These are phyloP conservation scores for Butorides virescens DNA, from an alignment of 2,113 vertebrate genomes.

Conservation along the genomic window DNA sequence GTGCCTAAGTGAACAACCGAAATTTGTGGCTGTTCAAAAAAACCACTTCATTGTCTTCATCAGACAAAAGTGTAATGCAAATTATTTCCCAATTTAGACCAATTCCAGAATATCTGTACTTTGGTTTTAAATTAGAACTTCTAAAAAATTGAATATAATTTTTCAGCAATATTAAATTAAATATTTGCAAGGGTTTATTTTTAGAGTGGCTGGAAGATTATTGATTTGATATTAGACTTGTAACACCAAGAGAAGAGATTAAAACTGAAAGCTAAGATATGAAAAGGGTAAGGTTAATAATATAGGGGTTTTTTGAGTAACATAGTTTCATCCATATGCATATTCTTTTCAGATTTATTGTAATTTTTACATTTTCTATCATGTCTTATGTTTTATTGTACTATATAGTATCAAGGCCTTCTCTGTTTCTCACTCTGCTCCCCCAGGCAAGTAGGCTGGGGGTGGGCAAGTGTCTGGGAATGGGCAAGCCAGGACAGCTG, in stretches of 20 bases:
- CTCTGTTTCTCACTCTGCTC: background rate
- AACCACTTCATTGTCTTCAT: background rate
- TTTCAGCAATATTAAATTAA: background rate
- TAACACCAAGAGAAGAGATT: background rate
- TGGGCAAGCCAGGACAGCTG: background rate
- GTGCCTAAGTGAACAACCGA: background rate
- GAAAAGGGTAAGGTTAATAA: background rate
- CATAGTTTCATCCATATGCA: background rate
- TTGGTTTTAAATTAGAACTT: background rate
- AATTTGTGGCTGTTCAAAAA: background rate
- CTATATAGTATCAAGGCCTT: background rate
- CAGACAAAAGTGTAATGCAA: background rate
- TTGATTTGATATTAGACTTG: background rate
- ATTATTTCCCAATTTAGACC: background rate
- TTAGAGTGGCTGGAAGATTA: background rate
- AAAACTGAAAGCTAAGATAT: background rate
- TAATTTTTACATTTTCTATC: background rate
- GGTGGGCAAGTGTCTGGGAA: background rate
- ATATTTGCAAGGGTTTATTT: background rate
- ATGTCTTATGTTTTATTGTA: background rate
- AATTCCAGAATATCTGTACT: background rate
- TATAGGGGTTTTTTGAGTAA: background rate
- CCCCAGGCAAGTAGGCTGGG: background rate
- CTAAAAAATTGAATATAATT: accelerated
- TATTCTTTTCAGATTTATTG: background rate